phyloP scores from a whole-genome alignment of 1,140 invertebrate genomes.

The Propsilocerus akamusi region DNA sequence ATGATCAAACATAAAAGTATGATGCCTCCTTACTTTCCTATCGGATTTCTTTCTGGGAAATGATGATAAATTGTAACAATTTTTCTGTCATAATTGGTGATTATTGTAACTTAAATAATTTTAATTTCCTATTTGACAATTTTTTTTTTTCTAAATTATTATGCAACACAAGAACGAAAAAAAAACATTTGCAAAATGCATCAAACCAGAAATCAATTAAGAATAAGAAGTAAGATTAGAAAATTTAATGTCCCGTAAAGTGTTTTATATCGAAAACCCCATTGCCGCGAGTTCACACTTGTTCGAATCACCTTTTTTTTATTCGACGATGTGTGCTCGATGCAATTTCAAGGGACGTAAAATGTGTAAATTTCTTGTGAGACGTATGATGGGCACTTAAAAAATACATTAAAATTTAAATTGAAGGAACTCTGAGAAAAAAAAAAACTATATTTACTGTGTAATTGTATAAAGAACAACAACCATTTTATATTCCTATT shows the following conservation, averaged over 20 bases:
- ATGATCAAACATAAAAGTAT: too few species aligned
- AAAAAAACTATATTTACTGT: too few species aligned
- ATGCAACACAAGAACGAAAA: too few species aligned
- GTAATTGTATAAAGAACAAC: not conserved
- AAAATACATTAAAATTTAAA: constrained; percentile 2
- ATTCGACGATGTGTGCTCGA: not conserved
- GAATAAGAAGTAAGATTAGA: not conserved
- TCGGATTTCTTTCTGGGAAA: too few species aligned
- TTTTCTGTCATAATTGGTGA: too few species aligned
- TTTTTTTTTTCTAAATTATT: too few species aligned
- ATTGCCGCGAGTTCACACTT: not conserved
- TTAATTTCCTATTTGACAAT: too few species aligned
- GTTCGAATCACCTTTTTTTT: not conserved
- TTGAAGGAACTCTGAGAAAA: not conserved
- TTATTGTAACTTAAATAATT: too few species aligned
- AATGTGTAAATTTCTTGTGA: constrained; percentile 1
- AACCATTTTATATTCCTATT: not conserved
- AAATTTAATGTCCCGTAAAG: not conserved
- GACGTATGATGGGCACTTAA: not conserved
- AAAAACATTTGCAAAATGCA: not conserved
- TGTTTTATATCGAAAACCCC: not conserved
- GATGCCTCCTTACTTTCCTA: too few species aligned
- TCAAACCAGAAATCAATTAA: constrained; percentile 1
- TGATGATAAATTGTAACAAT: too few species aligned
- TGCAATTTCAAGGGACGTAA: not conserved